Evolutionary conservation across 2,888 invertebrate genomes (phyloP).

Genomic region (Melanchra persicariae): DNA sequence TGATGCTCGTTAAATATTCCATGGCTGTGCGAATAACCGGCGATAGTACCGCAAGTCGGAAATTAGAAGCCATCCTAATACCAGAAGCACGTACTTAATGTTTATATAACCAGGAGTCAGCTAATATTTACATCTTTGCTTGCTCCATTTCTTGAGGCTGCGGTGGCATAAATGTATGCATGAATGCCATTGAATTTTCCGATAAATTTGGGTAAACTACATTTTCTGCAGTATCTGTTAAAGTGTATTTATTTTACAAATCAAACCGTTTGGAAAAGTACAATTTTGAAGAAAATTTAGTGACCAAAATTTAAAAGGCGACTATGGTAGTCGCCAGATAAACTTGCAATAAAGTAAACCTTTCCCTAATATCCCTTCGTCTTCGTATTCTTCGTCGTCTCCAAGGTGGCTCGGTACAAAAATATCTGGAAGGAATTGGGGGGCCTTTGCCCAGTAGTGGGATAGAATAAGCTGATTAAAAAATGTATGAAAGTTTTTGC

Average conservation of each 20-base stretch:
- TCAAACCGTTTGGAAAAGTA: too few species aligned
- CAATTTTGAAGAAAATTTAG: too few species aligned
- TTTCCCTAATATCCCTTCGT: too few species aligned
- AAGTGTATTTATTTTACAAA: not conserved
- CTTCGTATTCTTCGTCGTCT: too few species aligned
- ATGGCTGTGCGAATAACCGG: slow-evolving; percentile 7
- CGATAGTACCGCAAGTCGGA: slow-evolving; percentile 44
- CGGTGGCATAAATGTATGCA: not conserved
- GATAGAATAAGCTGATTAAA: too few species aligned
- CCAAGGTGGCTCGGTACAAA: too few species aligned
- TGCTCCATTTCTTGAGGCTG: slow-evolving; percentile 13
- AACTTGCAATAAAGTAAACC: too few species aligned
- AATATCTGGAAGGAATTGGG: too few species aligned
- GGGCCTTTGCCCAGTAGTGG: too few species aligned
- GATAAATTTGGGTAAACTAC: not conserved
- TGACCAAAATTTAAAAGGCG: too few species aligned
- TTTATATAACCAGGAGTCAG: slow-evolving; percentile 46
- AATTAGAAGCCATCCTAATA: slow-evolving; percentile 44
- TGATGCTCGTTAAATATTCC: slow-evolving; percentile 54
- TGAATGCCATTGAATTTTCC: not conserved
- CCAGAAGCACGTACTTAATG: slow-evolving; percentile 53
- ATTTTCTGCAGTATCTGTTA: not conserved
- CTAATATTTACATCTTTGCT: slow-evolving; percentile 42
- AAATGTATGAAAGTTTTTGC: too few species aligned
- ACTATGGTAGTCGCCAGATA: too few species aligned